These are phyloP conservation scores for Semaprochilodus insignis DNA, from an alignment of 2,797 vertebrate genomes.

Conservation along the genomic window DNA sequence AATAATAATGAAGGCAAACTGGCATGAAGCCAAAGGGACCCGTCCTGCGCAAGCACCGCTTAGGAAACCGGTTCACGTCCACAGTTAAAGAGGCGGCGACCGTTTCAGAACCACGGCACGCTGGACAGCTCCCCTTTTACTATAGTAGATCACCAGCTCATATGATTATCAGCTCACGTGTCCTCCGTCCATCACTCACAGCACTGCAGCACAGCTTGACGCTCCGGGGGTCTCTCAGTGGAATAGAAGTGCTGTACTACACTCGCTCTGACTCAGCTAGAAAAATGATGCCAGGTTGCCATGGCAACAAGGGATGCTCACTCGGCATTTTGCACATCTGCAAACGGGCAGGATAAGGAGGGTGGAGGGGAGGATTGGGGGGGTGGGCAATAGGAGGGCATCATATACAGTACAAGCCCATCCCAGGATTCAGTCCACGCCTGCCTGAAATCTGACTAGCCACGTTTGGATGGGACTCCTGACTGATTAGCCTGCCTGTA, in stretches of 20 bases:
- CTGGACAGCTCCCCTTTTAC: too few relatives aligned
- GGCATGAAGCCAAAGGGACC: not conserved
- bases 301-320: conserved; percentile 80
- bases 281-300: conserved; percentile 77
- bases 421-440: not conserved
- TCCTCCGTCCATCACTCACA: too few relatives aligned
- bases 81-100: conserved; percentile 7
- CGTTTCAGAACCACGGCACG: conserved; percentile 43
- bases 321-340: conserved; percentile 31
- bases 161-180: too few relatives aligned
- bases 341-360: not conserved
- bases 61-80: conserved; percentile 20
- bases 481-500: conserved; percentile 64
- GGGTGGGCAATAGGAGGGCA: not conserved
- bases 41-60: not conserved
- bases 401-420: not conserved
- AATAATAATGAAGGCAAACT: too few relatives aligned
- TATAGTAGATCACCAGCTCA: too few relatives aligned
- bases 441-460: not conserved
- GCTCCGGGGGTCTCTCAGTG: not conserved
- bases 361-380: too few relatives aligned
- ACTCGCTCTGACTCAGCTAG: conserved; percentile 71
- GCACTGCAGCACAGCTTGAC: not conserved
- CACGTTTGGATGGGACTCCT: conserved; percentile 33
- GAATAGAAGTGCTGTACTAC: conserved; percentile 13